A percentile compares a stretch with the other conserved stretches of the same genome.
Conservation (phyloP, 1,140 invertebrate species). For the Drosophila simulans region DNA sequence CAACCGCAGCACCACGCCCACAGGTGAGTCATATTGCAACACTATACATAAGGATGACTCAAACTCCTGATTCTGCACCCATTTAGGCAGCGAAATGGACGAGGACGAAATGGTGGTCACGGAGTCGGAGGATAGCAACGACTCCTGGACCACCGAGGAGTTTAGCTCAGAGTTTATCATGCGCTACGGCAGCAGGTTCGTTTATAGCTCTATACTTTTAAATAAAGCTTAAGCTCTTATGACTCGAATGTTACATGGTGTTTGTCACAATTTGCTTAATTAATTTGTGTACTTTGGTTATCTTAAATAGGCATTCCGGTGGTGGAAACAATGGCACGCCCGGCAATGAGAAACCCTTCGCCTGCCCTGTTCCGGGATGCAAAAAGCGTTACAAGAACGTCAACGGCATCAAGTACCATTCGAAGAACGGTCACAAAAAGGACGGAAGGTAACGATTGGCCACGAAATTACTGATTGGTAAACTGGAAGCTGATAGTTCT, state of each 20-base stretch:
- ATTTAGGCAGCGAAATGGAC: conserved; percentile 88
- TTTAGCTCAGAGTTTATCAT: conserved; percentile 91
- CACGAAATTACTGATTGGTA: not conserved
- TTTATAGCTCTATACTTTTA: conserved; percentile 1
- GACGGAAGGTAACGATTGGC: conserved; percentile 88
- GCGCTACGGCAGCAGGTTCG: conserved; percentile 89
- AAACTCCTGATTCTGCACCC: not conserved
- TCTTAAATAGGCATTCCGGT: conserved; percentile 75
- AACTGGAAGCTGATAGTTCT: conserved; percentile 8
- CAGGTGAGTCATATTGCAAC: conserved; percentile 84
- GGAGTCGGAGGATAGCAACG: conserved; percentile 91
- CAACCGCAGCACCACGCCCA: conserved; percentile 87
- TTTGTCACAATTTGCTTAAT: not conserved
- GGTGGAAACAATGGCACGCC: conserved; percentile 84
- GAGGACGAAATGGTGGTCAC: conserved; percentile 88
- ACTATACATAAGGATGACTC: too few species aligned
- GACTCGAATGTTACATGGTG: not conserved
- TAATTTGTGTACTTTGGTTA: not conserved
- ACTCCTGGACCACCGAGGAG: conserved; percentile 92
- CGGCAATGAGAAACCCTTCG: conserved; percentile 90
- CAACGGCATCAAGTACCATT: conserved; percentile 95
- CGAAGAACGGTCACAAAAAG: conserved; percentile 93
- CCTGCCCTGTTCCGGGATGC: conserved; percentile 93
- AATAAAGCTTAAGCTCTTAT: not conserved
- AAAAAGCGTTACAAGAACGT: conserved; percentile 94